Conservation (phyloP, 2,797 vertebrate species). For the Buceros bicornis region DNA sequence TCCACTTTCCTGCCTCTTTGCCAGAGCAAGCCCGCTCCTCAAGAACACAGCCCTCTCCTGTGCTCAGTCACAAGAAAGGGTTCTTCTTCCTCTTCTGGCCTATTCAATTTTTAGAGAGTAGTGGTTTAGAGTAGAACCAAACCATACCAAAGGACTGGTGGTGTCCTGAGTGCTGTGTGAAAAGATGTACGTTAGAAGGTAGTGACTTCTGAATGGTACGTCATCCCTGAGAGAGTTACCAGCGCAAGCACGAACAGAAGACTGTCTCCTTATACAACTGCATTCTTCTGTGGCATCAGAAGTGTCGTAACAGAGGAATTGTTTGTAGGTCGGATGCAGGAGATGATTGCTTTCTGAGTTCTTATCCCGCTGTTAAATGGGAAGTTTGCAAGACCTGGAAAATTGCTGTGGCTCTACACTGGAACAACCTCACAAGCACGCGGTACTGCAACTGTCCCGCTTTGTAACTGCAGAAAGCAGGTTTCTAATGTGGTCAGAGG, state of each 20-base stretch:
- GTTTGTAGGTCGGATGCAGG: neutral
- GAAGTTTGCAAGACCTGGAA: neutral
- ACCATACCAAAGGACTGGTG: neutral
- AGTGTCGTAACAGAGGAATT: neutral
- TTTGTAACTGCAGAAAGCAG: neutral
- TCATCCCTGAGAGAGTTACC: neutral
- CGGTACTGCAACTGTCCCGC: neutral
- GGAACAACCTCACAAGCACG: too few relatives aligned
- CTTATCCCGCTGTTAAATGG: neutral
- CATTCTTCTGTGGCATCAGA: neutral
- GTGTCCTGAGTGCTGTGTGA: neutral
- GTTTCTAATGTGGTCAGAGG: neutral
- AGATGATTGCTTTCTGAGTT: neutral
- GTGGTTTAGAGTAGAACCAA: slow-evolving; percentile 7
- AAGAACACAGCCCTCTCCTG: neutral
- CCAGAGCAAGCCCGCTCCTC: neutral
- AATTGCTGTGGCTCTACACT: neutral
- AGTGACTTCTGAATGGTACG: neutral
- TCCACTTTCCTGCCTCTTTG: neutral
- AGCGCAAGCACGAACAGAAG: neutral
- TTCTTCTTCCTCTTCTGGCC: neutral
- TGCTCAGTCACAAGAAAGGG: neutral
- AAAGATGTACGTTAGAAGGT: neutral
- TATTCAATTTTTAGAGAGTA: neutral
- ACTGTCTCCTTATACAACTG: neutral